Base-by-base conservation (phyloP, 2,888 invertebrate genomes). In the Bhutanitis thaidina region DNA sequence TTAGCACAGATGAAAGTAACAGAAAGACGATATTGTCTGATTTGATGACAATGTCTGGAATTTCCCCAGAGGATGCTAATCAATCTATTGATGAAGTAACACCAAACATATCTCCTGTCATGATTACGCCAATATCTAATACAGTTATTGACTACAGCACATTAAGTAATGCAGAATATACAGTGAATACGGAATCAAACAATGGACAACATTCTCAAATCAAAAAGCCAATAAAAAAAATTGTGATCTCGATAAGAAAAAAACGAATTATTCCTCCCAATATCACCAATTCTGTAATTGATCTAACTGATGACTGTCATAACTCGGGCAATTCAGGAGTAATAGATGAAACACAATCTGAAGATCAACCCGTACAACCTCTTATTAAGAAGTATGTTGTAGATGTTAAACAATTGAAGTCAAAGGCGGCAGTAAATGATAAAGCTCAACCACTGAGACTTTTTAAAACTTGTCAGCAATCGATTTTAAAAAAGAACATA, bases 11-110 rank as follows among this genome's bases (percentile, higher is more conserved):
- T 9, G 40, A 45, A 3, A 16, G 46, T n/a, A 71, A 59, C 43
- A 69, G 70, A 53, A 83, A 84, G 59, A 72, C 80, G 39, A 72
- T 89, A 57, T 55, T 89, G 27, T 87, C 86, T 0, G 87, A 88
- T 64, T 71, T 89, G 55, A 89, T 89, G 89, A 79, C 80, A 72
- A 85, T 89, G 84, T 88, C 88, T 8, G 89, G 89, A 8, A 89
- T 89, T 61, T 75, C 76, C 9, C 64, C 73, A 47, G 85, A 85
- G 55, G 87, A 88, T 49, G 55, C 68, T 54, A 13, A 41, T 48
- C 51, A 36, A 38, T 8, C 20, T 20, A 7, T 40, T 12, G 30
- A 49, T n/a, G 46, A 38, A 37, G 4, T 20, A 34, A n/a, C 30
- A 29, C 15, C 14, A 32, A 13, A 10, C 7, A 1, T n/a, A 20